These are phyloP conservation scores for Agonopterix arenella DNA, from an alignment of 2,888 invertebrate genomes.

Conservation along the genomic window DNA sequence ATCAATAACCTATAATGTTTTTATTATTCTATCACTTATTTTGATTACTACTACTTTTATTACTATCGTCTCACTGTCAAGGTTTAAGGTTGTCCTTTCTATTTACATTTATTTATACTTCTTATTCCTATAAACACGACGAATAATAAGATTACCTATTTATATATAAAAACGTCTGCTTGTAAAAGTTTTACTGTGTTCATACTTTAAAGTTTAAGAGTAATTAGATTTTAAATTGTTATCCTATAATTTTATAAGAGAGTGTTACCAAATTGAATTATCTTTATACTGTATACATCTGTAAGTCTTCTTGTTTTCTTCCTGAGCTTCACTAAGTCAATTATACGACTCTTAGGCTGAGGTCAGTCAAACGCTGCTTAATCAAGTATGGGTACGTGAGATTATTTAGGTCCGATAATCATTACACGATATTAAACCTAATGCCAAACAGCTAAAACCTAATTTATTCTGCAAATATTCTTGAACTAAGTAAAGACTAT, in stretches of 20 bases:
- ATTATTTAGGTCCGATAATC: too few species aligned
- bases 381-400: too few species aligned
- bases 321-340: constrained; percentile 58
- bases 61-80: constrained; percentile 55
- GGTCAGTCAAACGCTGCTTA: too few species aligned
- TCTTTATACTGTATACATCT: constrained; percentile 10
- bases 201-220: constrained; percentile 21
- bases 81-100: constrained; percentile 49
- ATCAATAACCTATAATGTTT: neutral
- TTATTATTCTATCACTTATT: constrained; percentile 2
- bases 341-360: constrained; percentile 28
- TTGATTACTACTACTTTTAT: constrained; percentile 6
- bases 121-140: neutral
- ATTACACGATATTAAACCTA: too few species aligned
- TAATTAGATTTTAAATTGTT: constrained; percentile 15
- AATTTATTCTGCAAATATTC: too few species aligned
- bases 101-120: neutral
- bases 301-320: constrained; percentile 24
- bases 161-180: constrained; percentile 4
- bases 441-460: too few species aligned
- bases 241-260: constrained; percentile 5
- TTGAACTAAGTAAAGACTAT: too few species aligned
- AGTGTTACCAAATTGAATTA: constrained; percentile 13
- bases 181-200: constrained; percentile 28
- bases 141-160: neutral